Evolutionary conservation across 2,888 invertebrate species (phyloP), one percentile per base, ranked within the genome.

Genomic region (Catonia carolina): DNA sequence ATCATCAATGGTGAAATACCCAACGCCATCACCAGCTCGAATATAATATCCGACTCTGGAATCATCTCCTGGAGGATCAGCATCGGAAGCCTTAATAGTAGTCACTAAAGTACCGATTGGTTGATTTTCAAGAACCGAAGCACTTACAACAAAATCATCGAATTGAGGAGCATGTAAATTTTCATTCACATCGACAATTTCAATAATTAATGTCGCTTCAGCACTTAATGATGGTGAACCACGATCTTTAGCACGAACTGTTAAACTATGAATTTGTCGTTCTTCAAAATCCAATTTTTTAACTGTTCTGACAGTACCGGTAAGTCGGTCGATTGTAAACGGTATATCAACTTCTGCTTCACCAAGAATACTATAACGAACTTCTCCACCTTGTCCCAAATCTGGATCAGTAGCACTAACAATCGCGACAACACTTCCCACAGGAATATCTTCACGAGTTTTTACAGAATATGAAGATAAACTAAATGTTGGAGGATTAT

Each of bases 101-200:
- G 88, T 82, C 63, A 93, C 93, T 39, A 82, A 75, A 2, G 88
- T 81, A 55, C 88, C 90, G 41, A 84, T 77, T 5, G 86, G 82
- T 67, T 83, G 80, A 73, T 92, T 93, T 75, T 97, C 96, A 56
- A 75, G 76, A 61, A 96, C 86, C 64, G 76, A 77, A 51, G 86
- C 88, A 60, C 79, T 74, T 61, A 86, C 75, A 63, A 91, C 89
- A 68, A 86, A 87, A 71, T 89, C 89, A 53, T 80, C 79, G 73
- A 96, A 96, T 63, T 78, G 76, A 1, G 96, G 94, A 53, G 91
- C 78, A 73, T 85, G 83, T 55, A 84, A 77, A 74, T 96, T 96
- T 75, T 96, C 96, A 75, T 97, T 93, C 15, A 96, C 95, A 75
- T 97, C 96, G 64, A 89, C 86, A 60, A 92, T 81, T 74, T 94